Evolutionary conservation across 2,797 vertebrate genomes (phyloP).

Genomic region (Trichosurus vulpecula): DNA sequence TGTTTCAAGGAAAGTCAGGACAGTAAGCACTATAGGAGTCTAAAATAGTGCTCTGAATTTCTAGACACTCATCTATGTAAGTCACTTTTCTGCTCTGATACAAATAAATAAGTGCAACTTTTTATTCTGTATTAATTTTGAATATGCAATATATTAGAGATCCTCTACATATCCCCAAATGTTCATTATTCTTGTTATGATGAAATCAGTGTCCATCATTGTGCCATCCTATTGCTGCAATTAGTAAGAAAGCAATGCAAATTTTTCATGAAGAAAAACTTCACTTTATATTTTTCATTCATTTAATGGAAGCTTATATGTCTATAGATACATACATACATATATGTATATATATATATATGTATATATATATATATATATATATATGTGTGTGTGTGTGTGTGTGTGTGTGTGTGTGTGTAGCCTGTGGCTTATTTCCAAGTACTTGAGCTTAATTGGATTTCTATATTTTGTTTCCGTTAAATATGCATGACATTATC

Average conservation of each 20-base stretch:
- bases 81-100: background rate
- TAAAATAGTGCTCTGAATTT: background rate
- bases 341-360: too few relatives aligned
- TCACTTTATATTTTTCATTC: background rate
- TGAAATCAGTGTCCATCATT: background rate
- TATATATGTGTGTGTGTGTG: too few relatives aligned
- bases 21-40: background rate
- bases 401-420: too few relatives aligned
- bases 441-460: background rate
- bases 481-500: background rate
- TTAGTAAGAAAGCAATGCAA: background rate
- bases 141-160: background rate
- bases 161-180: background rate
- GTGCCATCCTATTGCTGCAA: background rate
- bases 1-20: background rate
- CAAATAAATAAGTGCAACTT: background rate
- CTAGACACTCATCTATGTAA: background rate
- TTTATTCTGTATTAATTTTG: background rate
- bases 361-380: too few relatives aligned
- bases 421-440: background rate
- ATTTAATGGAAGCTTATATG: background rate
- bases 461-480: constrained; percentile 12
- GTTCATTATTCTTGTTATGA: background rate
- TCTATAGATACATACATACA: too few relatives aligned
- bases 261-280: background rate